phyloP scores from a whole-genome alignment of 2,113 vertebrate species.

The Hypomesus transpacificus region DNA sequence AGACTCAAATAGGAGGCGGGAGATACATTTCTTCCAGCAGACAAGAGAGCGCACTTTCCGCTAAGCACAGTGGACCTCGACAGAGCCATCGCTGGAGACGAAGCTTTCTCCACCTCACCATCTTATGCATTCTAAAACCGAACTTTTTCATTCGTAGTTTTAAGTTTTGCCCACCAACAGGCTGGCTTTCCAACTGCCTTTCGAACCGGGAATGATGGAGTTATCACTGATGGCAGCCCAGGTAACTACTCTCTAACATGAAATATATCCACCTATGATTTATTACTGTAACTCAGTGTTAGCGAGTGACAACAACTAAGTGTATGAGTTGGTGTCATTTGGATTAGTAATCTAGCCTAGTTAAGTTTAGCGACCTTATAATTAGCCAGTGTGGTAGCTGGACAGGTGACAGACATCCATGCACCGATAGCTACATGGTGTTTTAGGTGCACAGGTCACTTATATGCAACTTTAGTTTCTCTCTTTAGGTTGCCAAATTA shows the following conservation, averaged over 20 bases:
- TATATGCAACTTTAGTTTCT: too few species aligned
- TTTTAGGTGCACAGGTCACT: too few species aligned
- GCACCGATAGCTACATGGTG: too few species aligned
- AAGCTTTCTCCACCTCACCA: background rate
- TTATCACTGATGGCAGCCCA: conserved; percentile 59
- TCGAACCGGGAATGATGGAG: conserved; percentile 53
- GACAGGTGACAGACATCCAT: too few species aligned
- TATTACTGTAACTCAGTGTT: background rate
- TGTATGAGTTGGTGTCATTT: too few species aligned
- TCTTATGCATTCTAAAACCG: background rate
- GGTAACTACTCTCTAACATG: conserved; percentile 39
- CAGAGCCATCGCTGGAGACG: conserved; percentile 5
- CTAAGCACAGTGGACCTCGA: conserved; percentile 11
- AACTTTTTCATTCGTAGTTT: background rate
- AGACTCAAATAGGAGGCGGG: background rate
- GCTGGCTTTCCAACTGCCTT: conserved; percentile 16
- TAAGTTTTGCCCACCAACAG: background rate
- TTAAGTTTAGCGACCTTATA: too few species aligned
- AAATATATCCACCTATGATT: background rate
- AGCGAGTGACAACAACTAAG: background rate
- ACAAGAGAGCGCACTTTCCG: conserved; percentile 26
- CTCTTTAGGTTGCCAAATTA: too few species aligned
- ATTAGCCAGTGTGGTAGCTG: too few species aligned
- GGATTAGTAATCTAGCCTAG: too few species aligned
- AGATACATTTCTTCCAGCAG: conserved; percentile 36